Base-by-base conservation (phyloP, 2,797 vertebrate species). In the Sebastes matsubarae region DNA sequence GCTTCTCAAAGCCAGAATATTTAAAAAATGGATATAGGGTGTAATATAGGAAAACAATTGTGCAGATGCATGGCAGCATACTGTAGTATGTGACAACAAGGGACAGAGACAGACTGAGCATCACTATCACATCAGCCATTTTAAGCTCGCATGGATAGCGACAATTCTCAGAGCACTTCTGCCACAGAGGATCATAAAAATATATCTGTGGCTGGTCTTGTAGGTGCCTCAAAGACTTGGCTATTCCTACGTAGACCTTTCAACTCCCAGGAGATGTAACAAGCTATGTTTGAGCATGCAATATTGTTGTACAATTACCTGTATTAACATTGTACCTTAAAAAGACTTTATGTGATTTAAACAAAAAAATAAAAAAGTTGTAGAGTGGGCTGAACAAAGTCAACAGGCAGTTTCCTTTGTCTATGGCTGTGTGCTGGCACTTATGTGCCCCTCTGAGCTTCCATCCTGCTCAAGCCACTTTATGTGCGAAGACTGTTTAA, bases 401-500 rank as follows among this genome's bases (percentile, higher is more conserved):
- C 12, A 57, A 65, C 36, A 82, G 3, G 42, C 46, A 42, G 50
- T 72, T 79, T 64, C 36, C n/a, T 16, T 61, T n/a, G 11, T 65
- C 30, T 46, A 1, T 30, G 34, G 18, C 59, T 72, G 50, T 50
- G 73, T 1, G 5, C 18, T 61, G 22, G 25, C 34, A 18, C 60
- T 63, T 79, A 29, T 58, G 66, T 46, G 71, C 38, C 14, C 30
- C 18, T 36, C 46, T 5, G 4, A 85, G 34, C 66, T 46, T 52
- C 63, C 27, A 50, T 42, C 36, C 54, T 54, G 34, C 55, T 34
- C 65, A 70, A 5, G 81, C 38, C 46, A 65, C 74, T 82, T 86
- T 58, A 72, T 63, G 64, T 38, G 27, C 8, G 2, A 54, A 65
- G 64, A 36, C 76, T 65, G 42, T 81, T 84, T 80, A 67, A 77